These are phyloP conservation scores for Ciconia stormi DNA, from an alignment of 2,113 vertebrate genomes.

Conservation along the genomic window DNA sequence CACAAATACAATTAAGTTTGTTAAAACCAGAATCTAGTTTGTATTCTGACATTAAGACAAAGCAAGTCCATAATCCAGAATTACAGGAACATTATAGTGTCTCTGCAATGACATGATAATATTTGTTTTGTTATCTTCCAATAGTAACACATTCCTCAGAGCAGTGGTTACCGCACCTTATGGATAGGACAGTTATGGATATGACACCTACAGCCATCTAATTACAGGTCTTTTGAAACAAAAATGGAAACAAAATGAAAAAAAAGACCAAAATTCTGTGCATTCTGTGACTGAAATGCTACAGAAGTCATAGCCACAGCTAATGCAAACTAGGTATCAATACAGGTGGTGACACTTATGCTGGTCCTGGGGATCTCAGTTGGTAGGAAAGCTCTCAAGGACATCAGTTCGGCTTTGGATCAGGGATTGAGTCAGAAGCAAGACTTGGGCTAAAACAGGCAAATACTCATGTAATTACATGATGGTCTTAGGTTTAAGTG, in stretches of 20 bases:
- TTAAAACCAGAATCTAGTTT: constrained; percentile 18
- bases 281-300: not conserved
- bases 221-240: not conserved
- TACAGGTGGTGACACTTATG: not conserved
- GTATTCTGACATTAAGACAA: constrained; percentile 27
- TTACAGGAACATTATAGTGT: not conserved
- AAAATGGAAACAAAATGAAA: not conserved
- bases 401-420: not conserved
- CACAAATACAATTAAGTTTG: constrained; percentile 19
- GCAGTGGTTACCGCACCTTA: not conserved
- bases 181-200: not conserved
- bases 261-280: not conserved
- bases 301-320: not conserved
- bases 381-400: not conserved
- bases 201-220: not conserved
- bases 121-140: not conserved
- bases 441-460: not conserved
- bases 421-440: not conserved
- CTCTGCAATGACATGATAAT: not conserved
- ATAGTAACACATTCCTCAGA: not conserved
- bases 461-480: not conserved
- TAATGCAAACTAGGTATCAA: not conserved
- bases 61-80: constrained; percentile 18
- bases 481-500: not conserved
- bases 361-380: not conserved